Base-by-base conservation (phyloP, 2,797 vertebrate species). In the Pangasius larnaudii region DNA sequence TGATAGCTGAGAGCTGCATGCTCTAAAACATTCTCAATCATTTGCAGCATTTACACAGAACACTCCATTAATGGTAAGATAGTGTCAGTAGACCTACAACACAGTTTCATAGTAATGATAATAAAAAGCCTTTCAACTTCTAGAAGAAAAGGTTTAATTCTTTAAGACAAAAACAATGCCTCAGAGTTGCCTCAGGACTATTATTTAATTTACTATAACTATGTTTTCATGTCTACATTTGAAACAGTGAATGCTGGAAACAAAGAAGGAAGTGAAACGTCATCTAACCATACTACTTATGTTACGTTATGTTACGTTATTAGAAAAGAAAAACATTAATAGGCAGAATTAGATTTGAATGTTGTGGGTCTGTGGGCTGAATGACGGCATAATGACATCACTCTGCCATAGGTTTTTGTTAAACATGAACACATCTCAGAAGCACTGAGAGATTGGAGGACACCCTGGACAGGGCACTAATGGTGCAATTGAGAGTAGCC, bases 41-140 rank as follows among this genome's bases (percentile, higher is more conserved):
- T 61, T 63, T 85, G 19, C 49, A 46, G 59, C 63, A 39, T 58
- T 85, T 74, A 85, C 72, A 67, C 22, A 58, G 49, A 71, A 86
- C 46, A 79, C 33, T 53, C 2, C 3, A 6, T n/a, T 79, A 67
- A 79, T 49, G n/a, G 51, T 22, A 79, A 49, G 39, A 33, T 65
- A n/a, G 67, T 19, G 84, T 22, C 67, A 42, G 51, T 14, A 72
- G 13, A 85, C 24, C 30, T 39, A 22, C n/a, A 18, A 42, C 2
- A 61, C 36, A 14, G 14, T 46, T 46, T 42, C 39, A 30, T 39
- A 27, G 49, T 56, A 80, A 80, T 79, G 9, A 30, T 22, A 36
- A 58, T 80, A 36, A 58, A 80, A 58, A 58, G 53, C 30, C 33
- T 80, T 27, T 80, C 19, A 79, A 5, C 18, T 22, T 13, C 53